Conservation (phyloP, 2,888 invertebrate genomes). For the Drosophila kuntzei region DNA sequence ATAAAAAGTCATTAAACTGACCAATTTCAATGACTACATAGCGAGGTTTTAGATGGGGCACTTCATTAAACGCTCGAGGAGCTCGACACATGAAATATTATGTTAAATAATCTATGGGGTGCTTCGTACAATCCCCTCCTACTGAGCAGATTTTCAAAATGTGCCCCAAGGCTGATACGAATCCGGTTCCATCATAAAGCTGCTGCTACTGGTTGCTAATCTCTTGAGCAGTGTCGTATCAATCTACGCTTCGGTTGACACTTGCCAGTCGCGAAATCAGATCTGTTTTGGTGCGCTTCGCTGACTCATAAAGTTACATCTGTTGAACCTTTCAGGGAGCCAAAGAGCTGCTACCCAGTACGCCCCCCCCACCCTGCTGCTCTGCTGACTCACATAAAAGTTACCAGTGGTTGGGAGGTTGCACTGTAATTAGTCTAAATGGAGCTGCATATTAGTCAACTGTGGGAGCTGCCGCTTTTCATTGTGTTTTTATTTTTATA, state of each 20-base stretch:
- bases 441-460: conserved; percentile 64
- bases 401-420: conserved; percentile 6
- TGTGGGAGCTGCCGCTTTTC: conserved; percentile 37
- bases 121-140: neutral
- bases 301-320: conserved; percentile 62
- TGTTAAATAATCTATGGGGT: conserved; percentile 37
- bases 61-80: conserved; percentile 22
- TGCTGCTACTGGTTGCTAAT: conserved; percentile 56
- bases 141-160: conserved; percentile 36
- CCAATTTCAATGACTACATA: conserved; percentile 59
- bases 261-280: conserved; percentile 67
- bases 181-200: conserved; percentile 38
- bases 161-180: conserved; percentile 37
- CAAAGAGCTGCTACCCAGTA: conserved; percentile 7
- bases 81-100: conserved; percentile 45
- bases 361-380: conserved; percentile 18
- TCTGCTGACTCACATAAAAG: conserved; percentile 55
- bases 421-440: conserved; percentile 69
- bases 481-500: conserved; percentile 23
- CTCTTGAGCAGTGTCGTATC: conserved; percentile 53
- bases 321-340: conserved; percentile 16
- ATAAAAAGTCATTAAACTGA: conserved; percentile 69
- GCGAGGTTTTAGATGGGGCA: conserved; percentile 21
- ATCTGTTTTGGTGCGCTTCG: conserved; percentile 58
- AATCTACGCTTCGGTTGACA: conserved; percentile 60